Base-by-base conservation (phyloP, 1,140 invertebrate genomes). In the Dendrolimus kikuchii region DNA sequence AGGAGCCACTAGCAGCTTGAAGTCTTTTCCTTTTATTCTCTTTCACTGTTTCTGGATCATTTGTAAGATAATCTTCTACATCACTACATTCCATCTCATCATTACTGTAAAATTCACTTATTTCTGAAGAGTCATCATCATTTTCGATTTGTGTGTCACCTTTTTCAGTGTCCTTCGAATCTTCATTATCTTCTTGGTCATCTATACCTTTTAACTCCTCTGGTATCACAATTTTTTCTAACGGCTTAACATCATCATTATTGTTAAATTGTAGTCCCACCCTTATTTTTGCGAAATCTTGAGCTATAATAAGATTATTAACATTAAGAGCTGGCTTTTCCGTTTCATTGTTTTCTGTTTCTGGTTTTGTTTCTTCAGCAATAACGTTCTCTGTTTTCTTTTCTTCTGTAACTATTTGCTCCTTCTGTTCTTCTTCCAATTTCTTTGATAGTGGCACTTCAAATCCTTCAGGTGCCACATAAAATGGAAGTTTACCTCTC, bases 401-500 rank as follows among this genome's bases (percentile, higher is more conserved):
- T 49, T 55, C 42, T 54, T 60, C 36, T 58, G 68, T 77, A 54
- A 80, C 68, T 6, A 68, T 76, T 54, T 79, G 69, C 6, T 58
- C 66, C 6, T 45, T 49, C 42, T 40, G 60, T 52, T 68, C 60
- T 40, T 51, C 53, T 6, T 54, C 68, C 65, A 51, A 53, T 56
- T 72, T 68, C 57, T 84, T 89, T 63, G 78, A 75, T 64, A 88
- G 59, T 7, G 93, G 92, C 48, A 89, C 75, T 77, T 93, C 93
- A 83, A 91, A 95, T 7, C 91, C 93, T 53, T 93, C 92, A 7
- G 98, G 98, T 49, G 92, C 89, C 1, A 96, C 93, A 89, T 96
- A 99, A 83, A 95, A 99, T 0, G 98, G 98, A 43, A 99, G 87
- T 86, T 98, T 98, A 7, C 98, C 98, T 71, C 99, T 90, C 87